phyloP scores from a whole-genome alignment of 2,797 vertebrate species.

The Margarornis squamiger region DNA sequence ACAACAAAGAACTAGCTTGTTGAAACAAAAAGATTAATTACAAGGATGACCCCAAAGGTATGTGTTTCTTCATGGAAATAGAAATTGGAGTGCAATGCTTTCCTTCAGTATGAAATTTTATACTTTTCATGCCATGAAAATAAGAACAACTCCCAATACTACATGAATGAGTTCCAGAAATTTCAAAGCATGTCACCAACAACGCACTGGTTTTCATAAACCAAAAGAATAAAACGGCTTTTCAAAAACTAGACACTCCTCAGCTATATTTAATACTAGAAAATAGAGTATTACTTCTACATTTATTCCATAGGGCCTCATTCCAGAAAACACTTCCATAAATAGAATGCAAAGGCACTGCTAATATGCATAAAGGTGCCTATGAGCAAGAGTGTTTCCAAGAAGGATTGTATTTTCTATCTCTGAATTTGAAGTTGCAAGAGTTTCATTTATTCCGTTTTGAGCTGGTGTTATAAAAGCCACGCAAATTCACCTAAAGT shows the following conservation, averaged over 20 bases:
- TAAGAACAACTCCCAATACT: background rate
- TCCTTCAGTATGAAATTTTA: background rate
- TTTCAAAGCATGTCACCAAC: background rate
- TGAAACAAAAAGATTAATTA: background rate
- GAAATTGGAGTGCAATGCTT: background rate
- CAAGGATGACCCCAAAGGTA: background rate
- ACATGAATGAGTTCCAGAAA: background rate
- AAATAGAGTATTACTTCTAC: slow-evolving; percentile 5
- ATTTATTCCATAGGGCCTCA: background rate
- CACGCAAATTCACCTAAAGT: background rate
- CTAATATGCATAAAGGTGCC: background rate
- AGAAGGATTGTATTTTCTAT: background rate
- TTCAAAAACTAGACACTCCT: background rate
- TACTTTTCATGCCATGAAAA: background rate
- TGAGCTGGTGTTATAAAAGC: background rate
- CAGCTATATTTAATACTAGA: background rate
- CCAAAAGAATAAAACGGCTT: background rate
- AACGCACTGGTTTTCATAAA: background rate
- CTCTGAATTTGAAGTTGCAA: background rate
- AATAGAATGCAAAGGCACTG: background rate
- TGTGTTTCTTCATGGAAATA: background rate
- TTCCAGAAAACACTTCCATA: slow-evolving; percentile 2
- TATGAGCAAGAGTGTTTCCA: background rate
- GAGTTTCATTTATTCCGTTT: background rate
- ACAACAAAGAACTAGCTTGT: background rate